A percentile compares a stretch with the other conserved stretches of the same genome.
Conservation (phyloP, 2,888 invertebrate genomes). For the Zeuzera pyrina region DNA sequence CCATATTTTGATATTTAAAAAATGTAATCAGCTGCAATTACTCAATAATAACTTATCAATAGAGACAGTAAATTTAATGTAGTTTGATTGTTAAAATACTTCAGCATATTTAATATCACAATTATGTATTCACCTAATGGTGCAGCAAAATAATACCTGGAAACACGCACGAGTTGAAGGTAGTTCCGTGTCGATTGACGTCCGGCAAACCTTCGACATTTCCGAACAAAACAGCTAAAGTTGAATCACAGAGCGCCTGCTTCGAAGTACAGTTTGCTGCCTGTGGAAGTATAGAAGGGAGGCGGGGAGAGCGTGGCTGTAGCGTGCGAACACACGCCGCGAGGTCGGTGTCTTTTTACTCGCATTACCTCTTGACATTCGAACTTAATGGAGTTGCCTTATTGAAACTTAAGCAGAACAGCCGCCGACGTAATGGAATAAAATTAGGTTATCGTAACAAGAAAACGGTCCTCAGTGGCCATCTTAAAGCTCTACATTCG, state of each 20-base stretch:
- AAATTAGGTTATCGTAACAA: constrained; percentile 70
- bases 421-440: constrained; percentile 55
- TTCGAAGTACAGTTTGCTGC: no score
- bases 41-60: no score
- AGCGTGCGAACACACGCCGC: constrained; percentile 47
- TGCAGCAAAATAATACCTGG: constrained; percentile 34
- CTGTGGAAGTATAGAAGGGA: no score
- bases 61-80: no score
- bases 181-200: constrained; percentile 63
- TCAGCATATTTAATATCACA: no score
- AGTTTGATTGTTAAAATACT: no score
- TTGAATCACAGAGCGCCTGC: constrained; percentile 39
- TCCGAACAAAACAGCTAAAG: constrained; percentile 49
- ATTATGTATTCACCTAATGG: not conserved
- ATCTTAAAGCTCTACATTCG: constrained; percentile 54
- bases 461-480: constrained; percentile 65
- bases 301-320: constrained; percentile 17
- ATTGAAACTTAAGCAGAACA: constrained; percentile 63
- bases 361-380: constrained; percentile 63
- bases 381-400: constrained; percentile 62
- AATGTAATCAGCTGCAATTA: no score
- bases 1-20: no score
- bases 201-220: constrained; percentile 70
- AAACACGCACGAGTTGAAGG: constrained; percentile 58
- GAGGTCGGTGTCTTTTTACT: constrained; percentile 64